phyloP scores from a whole-genome alignment of 2,113 vertebrate species.

The Mormoops blainvillei region DNA sequence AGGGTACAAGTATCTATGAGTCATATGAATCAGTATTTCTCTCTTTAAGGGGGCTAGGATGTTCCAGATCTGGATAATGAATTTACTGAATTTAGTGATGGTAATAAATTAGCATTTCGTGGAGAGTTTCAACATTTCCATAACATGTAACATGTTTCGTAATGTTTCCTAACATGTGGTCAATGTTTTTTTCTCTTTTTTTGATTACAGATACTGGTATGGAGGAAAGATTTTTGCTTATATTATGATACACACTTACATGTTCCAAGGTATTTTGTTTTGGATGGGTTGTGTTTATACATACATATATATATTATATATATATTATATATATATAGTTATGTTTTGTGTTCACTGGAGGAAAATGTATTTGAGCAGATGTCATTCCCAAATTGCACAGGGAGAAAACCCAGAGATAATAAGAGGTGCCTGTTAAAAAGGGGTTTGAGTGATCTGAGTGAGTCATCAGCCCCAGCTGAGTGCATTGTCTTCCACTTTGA shows the following conservation, averaged over 20 bases:
- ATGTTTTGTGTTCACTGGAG: neutral
- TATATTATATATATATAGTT: no score
- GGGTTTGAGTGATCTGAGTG: neutral
- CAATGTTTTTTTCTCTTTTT: neutral
- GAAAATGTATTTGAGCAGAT: neutral
- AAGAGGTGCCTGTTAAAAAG: neutral
- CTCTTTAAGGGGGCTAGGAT: neutral
- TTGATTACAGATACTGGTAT: neutral
- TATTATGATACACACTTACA: neutral
- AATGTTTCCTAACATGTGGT: neutral
- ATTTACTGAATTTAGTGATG: neutral
- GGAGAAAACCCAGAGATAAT: neutral
- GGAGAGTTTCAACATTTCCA: neutral
- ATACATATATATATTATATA: no score
- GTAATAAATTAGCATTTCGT: neutral
- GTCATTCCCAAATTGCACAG: neutral
- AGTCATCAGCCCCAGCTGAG: neutral
- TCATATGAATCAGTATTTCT: neutral
- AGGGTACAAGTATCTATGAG: neutral
- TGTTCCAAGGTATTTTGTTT: neutral
- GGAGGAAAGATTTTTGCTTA: neutral
- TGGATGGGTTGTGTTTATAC: neutral
- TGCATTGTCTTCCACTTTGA: slow-evolving; percentile 19
- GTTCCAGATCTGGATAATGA: neutral
- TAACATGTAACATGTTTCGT: neutral